phyloP scores from a whole-genome alignment of 2,113 vertebrate genomes.

The Siphamia tubifer region DNA sequence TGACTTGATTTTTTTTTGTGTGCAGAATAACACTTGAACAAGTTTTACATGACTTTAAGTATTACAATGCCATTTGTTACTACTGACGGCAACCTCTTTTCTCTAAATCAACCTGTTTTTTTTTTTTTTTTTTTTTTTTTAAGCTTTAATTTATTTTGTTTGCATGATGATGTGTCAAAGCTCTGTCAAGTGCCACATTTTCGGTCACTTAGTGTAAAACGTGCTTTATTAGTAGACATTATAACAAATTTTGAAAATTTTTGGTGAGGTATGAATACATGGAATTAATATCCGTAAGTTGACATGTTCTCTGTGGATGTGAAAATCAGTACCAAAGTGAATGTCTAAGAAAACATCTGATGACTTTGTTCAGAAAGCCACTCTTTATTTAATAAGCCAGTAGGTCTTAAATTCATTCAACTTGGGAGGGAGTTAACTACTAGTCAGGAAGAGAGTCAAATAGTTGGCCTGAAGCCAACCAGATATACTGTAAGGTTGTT shows the following conservation, averaged over 20 bases:
- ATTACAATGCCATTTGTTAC: slow-evolving; percentile 90
- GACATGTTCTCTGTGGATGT: slow-evolving; percentile 58
- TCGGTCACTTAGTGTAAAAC: slow-evolving; percentile 69
- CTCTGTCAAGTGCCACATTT: slow-evolving; percentile 82
- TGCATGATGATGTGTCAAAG: slow-evolving; percentile 80
- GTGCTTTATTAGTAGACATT: slow-evolving; percentile 65
- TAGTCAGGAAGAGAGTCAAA: neutral
- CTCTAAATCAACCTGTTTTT: slow-evolving; percentile 58
- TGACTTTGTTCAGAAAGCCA: neutral
- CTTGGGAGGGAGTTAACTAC: neutral
- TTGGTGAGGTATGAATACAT: slow-evolving; percentile 32
- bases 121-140: slow-evolving; percentile 47
- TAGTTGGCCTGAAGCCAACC: slow-evolving; percentile 14
- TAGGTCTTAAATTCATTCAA: slow-evolving; percentile 24
- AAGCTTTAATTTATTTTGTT: slow-evolving; percentile 83
- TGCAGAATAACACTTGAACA: slow-evolving; percentile 87
- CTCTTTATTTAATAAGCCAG: slow-evolving; percentile 27
- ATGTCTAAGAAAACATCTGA: slow-evolving; percentile 56
- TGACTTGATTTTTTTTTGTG: slow-evolving; percentile 79
- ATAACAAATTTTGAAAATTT: slow-evolving; percentile 31
- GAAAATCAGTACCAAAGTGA: slow-evolving; percentile 73
- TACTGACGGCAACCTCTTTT: slow-evolving; percentile 80
- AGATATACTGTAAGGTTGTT: slow-evolving; percentile 11
- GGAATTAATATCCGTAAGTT: slow-evolving; percentile 35
- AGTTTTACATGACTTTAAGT: slow-evolving; percentile 86